Evolutionary conservation across 2,797 vertebrate species (phyloP).

Genomic region (Megaceryle alcyon): DNA sequence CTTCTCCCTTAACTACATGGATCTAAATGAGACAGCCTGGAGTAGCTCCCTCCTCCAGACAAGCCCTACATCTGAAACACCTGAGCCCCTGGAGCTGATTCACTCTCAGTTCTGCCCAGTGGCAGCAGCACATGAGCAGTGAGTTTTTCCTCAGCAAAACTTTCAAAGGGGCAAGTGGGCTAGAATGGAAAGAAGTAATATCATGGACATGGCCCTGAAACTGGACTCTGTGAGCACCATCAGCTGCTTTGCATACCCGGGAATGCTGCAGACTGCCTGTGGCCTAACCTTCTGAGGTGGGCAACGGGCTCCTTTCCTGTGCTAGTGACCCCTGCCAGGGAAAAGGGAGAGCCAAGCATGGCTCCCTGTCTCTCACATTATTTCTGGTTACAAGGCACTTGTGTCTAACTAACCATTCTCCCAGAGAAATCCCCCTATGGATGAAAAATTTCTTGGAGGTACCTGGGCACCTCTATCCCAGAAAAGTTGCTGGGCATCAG

Average conservation of each 20-base stretch:
- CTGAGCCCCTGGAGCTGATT: background rate
- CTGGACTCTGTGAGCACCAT: background rate
- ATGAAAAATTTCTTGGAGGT: background rate
- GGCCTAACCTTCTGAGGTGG: background rate
- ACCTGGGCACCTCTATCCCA: background rate
- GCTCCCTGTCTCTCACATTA: background rate
- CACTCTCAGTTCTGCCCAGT: background rate
- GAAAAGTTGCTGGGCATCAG: background rate
- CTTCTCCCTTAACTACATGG: background rate
- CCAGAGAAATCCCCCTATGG: background rate
- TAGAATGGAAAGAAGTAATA: background rate
- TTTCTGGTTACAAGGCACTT: background rate
- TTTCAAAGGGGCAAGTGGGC: background rate
- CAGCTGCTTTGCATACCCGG: background rate
- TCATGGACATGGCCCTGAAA: rapidly evolving
- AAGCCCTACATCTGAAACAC: background rate
- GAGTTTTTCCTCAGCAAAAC: background rate
- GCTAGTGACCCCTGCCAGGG: background rate
- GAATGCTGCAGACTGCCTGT: background rate
- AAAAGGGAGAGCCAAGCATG: background rate
- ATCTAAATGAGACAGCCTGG: background rate
- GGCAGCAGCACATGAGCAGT: background rate
- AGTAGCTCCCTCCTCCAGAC: background rate
- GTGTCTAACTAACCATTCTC: background rate
- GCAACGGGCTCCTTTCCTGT: background rate